Evolutionary conservation across 53 echinoderm and acorn worm genomes (phyloP).

Genomic region (Actinopyga echinites): DNA sequence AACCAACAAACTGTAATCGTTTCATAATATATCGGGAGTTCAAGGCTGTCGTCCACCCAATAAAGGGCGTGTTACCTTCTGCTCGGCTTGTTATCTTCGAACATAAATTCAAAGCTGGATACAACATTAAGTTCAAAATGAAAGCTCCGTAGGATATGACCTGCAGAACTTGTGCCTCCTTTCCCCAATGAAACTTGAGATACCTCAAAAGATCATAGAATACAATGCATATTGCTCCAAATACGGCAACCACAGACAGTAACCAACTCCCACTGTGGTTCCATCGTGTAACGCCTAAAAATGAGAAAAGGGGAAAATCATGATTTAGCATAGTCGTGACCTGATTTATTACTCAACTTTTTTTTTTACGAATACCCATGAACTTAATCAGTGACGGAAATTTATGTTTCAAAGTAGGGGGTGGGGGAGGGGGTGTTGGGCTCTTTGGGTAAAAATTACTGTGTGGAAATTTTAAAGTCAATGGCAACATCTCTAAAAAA

Average conservation of each 20-base stretch:
- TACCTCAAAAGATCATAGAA: conserved; percentile 3
- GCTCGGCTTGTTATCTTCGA: not conserved
- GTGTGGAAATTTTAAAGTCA: too few relatives aligned
- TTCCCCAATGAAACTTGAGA: not conserved
- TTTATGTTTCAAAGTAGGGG: too few relatives aligned
- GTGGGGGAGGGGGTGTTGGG: too few relatives aligned
- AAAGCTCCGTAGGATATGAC: conserved; percentile 1
- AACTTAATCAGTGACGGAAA: too few relatives aligned
- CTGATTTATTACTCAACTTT: too few relatives aligned
- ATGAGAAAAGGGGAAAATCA: not conserved
- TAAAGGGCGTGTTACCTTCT: not conserved
- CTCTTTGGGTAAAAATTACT: too few relatives aligned
- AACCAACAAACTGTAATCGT: conserved; percentile 19
- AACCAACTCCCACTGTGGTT: conserved; percentile 22
- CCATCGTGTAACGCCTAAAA: not conserved
- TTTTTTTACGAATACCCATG: too few relatives aligned
- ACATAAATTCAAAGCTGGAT: not conserved
- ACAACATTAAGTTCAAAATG: not conserved
- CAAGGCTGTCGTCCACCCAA: not conserved
- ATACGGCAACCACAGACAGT: not conserved
- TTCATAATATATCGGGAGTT: conserved; percentile 13
- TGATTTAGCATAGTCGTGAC: not conserved
- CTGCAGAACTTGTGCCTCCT: not conserved
- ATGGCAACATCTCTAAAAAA: too few relatives aligned
- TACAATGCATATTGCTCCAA: not conserved